A percentile compares a stretch with the other conserved stretches of the same genome.
phyloP scores from a whole-genome alignment of 2,797 vertebrate species.

The Hydrocynus forskahlii region DNA sequence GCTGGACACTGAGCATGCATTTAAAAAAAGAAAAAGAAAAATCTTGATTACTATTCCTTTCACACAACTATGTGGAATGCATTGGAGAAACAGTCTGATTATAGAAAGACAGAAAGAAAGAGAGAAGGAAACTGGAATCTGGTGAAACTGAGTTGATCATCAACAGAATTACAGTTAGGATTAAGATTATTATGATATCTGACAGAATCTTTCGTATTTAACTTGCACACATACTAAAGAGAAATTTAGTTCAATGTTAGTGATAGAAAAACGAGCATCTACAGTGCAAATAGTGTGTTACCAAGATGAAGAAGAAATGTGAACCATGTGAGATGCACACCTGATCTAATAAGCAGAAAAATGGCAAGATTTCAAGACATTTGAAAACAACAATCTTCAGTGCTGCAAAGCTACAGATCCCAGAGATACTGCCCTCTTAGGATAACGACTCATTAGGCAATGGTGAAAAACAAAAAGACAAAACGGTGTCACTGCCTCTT shows the following conservation, averaged over 20 bases:
- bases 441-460: slow-evolving; percentile 1
- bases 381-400: background rate
- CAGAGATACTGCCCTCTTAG: background rate
- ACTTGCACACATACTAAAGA: too few species aligned
- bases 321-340: background rate
- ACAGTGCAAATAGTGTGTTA: too few species aligned
- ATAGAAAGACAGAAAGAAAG: background rate
- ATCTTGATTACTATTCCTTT: slow-evolving; percentile 44
- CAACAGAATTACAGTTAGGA: too few species aligned
- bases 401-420: background rate
- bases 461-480: background rate
- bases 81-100: background rate
- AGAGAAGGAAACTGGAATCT: too few species aligned
- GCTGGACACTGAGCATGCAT: slow-evolving; percentile 43
- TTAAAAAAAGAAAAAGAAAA: slow-evolving; percentile 1
- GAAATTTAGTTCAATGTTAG: too few species aligned
- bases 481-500: slow-evolving; percentile 44
- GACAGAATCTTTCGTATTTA: too few species aligned
- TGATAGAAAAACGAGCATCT: too few species aligned
- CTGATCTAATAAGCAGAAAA: slow-evolving; percentile 34
- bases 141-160: too few species aligned
- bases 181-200: too few species aligned
- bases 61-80: slow-evolving; percentile 9
- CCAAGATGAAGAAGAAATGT: background rate
- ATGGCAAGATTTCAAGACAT: background rate